Percentiles rank a stretch among this genome's conserved stretches.
Conservation (phyloP, 2,113 vertebrate species). For the Lepus timidus region DNA sequence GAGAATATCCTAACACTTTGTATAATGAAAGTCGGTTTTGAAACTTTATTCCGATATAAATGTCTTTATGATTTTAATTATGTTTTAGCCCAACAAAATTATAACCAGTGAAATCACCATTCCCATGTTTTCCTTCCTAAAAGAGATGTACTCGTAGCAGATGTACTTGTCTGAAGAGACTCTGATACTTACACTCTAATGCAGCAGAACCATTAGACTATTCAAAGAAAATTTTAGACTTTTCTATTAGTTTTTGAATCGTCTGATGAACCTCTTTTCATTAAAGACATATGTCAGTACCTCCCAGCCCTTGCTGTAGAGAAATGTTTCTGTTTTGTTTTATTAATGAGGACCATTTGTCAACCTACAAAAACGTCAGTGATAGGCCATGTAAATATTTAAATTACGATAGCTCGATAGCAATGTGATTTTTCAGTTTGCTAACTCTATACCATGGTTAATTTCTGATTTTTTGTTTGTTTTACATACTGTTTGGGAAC, state of each 20-base stretch:
- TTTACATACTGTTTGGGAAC: constrained; percentile 12
- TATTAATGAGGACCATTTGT: constrained; percentile 41
- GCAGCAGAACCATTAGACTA: not conserved
- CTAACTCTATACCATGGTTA: not conserved
- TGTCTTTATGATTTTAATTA: not conserved
- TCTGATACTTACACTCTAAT: not conserved
- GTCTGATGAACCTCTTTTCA: not conserved
- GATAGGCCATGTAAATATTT: constrained; percentile 71
- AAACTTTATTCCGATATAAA: constrained; percentile 11
- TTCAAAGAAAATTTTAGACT: not conserved
- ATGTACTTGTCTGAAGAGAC: not conserved
- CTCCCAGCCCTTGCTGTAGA: constrained; percentile 6
- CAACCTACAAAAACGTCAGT: constrained; percentile 9
- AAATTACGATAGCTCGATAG: constrained; percentile 29
- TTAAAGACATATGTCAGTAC: not conserved
- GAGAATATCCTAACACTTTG: not conserved
- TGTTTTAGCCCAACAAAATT: not conserved
- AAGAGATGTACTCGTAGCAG: not conserved
- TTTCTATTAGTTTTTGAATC: not conserved
- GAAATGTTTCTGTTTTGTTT: constrained; percentile 55
- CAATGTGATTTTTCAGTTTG: not conserved
- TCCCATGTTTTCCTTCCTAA: not conserved
- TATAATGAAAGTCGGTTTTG: constrained; percentile 11
- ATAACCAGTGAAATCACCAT: not conserved
- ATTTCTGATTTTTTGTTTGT: constrained; percentile 39